These are phyloP conservation scores for Acanthacorydalis orientalis DNA, from an alignment of 2,888 invertebrate species.

Conservation along the genomic window DNA sequence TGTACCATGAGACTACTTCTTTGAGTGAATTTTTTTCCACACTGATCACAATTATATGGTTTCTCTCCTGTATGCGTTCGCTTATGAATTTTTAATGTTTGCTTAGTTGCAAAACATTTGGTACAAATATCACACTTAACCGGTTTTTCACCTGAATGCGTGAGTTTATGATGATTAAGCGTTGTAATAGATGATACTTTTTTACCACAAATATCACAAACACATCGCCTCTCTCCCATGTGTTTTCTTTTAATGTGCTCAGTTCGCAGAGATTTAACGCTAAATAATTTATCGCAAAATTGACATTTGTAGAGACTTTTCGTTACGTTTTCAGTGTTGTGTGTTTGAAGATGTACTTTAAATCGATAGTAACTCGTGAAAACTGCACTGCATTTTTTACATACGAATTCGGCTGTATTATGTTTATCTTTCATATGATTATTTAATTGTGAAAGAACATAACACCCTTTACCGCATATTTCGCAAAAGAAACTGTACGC, in stretches of 20 bases:
- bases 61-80: conserved; percentile 31
- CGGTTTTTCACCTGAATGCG: conserved; percentile 27
- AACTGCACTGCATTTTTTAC: conserved; percentile 22
- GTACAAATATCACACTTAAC: neutral
- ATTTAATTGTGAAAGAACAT: neutral
- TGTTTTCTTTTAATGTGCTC: neutral
- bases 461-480: neutral
- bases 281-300: neutral
- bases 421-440: neutral
- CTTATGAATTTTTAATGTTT: conserved; percentile 30
- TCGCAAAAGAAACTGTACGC: neutral
- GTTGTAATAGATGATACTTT: conserved; percentile 27
- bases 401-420: conserved; percentile 12
- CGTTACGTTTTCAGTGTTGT: neutral
- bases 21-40: conserved; percentile 33
- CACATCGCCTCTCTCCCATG: neutral
- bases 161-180: conserved; percentile 26
- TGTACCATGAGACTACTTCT: conserved; percentile 30
- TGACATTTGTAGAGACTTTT: neutral
- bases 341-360: neutral
- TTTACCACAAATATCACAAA: conserved; percentile 29
- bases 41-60: conserved; percentile 32
- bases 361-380: neutral
- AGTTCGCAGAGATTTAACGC: neutral
- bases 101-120: conserved; percentile 12